These are phyloP conservation scores for Microcaecilia unicolor DNA, from an alignment of 2,797 vertebrate genomes.

Conservation along the genomic window DNA sequence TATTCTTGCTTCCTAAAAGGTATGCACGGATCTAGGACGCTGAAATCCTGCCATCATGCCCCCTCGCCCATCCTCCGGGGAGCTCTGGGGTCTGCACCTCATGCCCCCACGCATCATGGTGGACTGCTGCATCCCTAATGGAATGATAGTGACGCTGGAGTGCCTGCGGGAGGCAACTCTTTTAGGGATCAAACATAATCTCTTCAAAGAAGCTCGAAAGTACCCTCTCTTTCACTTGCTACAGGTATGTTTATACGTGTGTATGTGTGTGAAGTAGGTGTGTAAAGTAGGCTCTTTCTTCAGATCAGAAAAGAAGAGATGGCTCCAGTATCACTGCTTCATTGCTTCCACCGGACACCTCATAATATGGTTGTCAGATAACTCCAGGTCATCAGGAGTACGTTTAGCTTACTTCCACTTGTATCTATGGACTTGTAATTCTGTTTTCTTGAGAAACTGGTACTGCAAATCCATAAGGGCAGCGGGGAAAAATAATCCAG, in stretches of 20 bases:
- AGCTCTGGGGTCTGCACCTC: constrained; percentile 66
- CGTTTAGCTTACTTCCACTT: too few relatives aligned
- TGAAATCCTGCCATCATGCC: constrained; percentile 38
- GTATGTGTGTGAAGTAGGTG: background rate
- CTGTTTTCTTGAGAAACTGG: too few relatives aligned
- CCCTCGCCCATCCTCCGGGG: constrained; percentile 59
- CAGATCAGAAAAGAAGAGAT: too few relatives aligned
- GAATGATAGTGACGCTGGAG: constrained; percentile 65
- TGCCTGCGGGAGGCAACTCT: constrained; percentile 65
- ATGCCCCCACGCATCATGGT: constrained; percentile 68
- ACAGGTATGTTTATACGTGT: background rate
- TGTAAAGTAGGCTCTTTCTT: too few relatives aligned
- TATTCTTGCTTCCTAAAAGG: constrained; percentile 17
- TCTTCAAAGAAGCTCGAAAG: constrained; percentile 62
- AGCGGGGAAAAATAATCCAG: too few relatives aligned
- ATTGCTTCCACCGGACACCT: too few relatives aligned
- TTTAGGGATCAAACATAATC: constrained; percentile 62
- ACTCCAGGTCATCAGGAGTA: too few relatives aligned
- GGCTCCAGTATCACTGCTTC: too few relatives aligned
- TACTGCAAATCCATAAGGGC: too few relatives aligned
- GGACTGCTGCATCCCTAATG: constrained; percentile 66
- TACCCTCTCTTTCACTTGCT: constrained; percentile 56
- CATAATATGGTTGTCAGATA: too few relatives aligned
- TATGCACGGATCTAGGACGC: too few relatives aligned
- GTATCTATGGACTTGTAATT: too few relatives aligned